Conservation (phyloP, 2,888 invertebrate genomes). For the Pterobdella sp. region DNA sequence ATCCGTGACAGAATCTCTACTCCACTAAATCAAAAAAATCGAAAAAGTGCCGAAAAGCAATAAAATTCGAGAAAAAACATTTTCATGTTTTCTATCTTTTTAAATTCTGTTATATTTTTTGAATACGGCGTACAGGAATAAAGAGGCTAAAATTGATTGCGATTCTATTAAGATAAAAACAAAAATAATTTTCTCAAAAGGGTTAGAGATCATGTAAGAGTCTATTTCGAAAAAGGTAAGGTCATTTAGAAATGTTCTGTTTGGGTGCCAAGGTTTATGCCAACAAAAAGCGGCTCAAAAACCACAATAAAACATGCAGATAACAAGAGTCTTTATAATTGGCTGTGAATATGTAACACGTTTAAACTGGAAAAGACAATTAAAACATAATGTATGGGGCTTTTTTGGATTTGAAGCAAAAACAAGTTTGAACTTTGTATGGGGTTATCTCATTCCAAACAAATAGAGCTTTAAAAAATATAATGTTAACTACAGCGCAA, state of each 20-base stretch:
- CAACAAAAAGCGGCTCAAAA: not conserved
- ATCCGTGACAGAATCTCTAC: not conserved
- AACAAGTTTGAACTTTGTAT: too few species aligned
- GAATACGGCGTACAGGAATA: not conserved
- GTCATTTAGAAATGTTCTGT: not conserved
- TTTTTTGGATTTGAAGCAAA: too few species aligned
- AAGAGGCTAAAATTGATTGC: not conserved
- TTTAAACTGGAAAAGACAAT: too few species aligned
- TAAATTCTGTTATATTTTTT: not conserved
- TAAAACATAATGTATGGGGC: too few species aligned
- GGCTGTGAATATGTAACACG: too few species aligned
- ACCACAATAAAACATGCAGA: not conserved
- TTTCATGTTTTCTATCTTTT: not conserved
- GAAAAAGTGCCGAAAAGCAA: constrained; percentile 1
- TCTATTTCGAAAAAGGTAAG: not conserved
- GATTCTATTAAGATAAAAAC: constrained; percentile 2
- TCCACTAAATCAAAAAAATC: not conserved
- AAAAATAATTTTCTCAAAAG: not conserved
- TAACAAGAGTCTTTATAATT: not conserved
- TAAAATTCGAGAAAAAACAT: not conserved
- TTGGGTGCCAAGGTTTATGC: not conserved
- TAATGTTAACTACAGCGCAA: too few species aligned
- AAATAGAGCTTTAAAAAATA: too few species aligned
- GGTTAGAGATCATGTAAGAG: not conserved
- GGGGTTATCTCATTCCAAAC: too few species aligned